Percentiles rank a stretch among this genome's conserved stretches.
Evolutionary conservation across 2,888 invertebrate species (phyloP).

Genomic region (Standfussiana lucernea): DNA sequence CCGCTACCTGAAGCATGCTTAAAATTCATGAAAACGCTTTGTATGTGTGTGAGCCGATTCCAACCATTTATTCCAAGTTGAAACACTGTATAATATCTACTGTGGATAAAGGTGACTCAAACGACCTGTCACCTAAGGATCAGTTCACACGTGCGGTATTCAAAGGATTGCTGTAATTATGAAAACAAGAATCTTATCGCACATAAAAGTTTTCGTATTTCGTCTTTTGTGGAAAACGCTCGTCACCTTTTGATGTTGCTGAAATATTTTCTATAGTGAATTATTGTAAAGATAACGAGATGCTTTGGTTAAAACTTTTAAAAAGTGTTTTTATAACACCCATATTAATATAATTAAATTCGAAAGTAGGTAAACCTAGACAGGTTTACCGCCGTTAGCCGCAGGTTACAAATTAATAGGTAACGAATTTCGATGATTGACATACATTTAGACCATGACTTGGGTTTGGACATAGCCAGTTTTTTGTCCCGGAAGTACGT

Average conservation of each 20-base stretch:
- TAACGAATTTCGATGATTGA: neutral
- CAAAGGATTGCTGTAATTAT: constrained; percentile 42
- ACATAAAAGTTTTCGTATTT: neutral
- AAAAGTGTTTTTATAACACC: neutral
- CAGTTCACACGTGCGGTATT: constrained; percentile 12
- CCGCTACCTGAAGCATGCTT: neutral
- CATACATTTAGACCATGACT: neutral
- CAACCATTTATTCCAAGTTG: neutral
- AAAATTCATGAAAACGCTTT: neutral
- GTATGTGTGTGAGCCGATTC: neutral
- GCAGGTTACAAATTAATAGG: too few relatives aligned
- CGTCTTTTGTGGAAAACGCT: neutral
- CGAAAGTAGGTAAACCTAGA: neutral
- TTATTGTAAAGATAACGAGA: neutral
- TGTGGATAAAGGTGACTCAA: constrained; percentile 60
- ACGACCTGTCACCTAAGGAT: constrained; percentile 15
- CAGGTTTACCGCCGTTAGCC: too few relatives aligned
- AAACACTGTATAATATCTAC: neutral
- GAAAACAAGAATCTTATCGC: neutral
- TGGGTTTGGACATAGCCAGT: neutral
- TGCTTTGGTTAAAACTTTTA: too few relatives aligned
- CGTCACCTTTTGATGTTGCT: constrained; percentile 8
- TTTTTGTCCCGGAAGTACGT: neutral
- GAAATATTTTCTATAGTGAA: neutral
- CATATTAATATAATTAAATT: neutral